phyloP scores from a whole-genome alignment of 2,888 invertebrate species.

The Mantis religiosa region DNA sequence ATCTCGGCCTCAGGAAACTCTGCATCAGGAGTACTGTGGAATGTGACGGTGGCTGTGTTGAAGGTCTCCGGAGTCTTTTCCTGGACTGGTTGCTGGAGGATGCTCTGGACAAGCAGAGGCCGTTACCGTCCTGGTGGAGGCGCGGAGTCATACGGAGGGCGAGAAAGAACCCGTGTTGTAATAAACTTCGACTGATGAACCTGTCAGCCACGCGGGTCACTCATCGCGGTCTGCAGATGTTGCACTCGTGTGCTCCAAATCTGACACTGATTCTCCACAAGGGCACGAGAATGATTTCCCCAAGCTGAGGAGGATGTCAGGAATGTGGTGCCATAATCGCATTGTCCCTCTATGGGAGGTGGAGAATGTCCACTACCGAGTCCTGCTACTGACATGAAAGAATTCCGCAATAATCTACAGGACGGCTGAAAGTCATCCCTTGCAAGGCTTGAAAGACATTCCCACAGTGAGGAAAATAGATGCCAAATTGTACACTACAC shows the following conservation, averaged over 20 bases:
- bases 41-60: not conserved
- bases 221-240: constrained; percentile 17
- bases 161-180: constrained; percentile 30
- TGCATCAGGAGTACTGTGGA: constrained; percentile 21
- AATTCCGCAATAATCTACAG: too few species aligned
- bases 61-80: constrained; percentile 12
- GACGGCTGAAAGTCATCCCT: too few species aligned
- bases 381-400: too few species aligned
- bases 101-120: constrained; percentile 21
- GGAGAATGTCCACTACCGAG: too few species aligned
- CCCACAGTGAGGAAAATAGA: too few species aligned
- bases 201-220: constrained; percentile 28
- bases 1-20: constrained; percentile 26
- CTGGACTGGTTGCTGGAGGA: constrained; percentile 27
- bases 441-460: too few species aligned
- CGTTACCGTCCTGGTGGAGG: constrained; percentile 29
- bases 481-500: too few species aligned
- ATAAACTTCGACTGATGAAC: constrained; percentile 22
- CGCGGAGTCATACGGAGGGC: constrained; percentile 25
- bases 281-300: not conserved
- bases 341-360: too few species aligned
- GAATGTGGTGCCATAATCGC: too few species aligned
- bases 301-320: too few species aligned
- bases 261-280: constrained; percentile 9
- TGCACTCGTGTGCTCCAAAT: constrained; percentile 15